phyloP scores from a whole-genome alignment of 2,797 vertebrate species.

The Clangula hyemalis region DNA sequence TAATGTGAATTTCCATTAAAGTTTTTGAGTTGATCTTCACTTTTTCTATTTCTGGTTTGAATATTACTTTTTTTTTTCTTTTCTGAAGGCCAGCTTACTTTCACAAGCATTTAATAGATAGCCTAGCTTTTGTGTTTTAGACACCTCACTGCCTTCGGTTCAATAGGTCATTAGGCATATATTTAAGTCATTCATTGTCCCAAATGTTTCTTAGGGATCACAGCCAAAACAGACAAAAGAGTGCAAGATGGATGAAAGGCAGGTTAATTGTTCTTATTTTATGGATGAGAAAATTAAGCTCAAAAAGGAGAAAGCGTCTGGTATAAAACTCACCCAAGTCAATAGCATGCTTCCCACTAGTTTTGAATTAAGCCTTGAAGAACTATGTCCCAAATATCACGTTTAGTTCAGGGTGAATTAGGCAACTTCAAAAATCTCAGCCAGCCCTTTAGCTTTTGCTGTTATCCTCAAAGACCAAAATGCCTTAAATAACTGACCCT shows the following conservation, averaged over 20 bases:
- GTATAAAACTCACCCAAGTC: background rate
- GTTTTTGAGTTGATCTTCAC: background rate
- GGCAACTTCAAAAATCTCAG: background rate
- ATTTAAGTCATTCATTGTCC: slow-evolving; percentile 31
- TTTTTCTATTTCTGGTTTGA: background rate
- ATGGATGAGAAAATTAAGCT: slow-evolving; percentile 11
- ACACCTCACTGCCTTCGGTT: background rate
- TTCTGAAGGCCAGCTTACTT: slow-evolving; percentile 14
- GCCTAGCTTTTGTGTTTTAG: background rate
- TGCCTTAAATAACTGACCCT: background rate
- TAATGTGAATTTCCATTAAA: slow-evolving; percentile 15
- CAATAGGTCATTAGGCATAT: slow-evolving; percentile 40
- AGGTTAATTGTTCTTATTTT: slow-evolving; percentile 41
- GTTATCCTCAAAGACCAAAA: background rate
- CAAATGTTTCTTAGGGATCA: background rate
- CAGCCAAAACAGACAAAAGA: slow-evolving; percentile 53
- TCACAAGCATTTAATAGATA: background rate
- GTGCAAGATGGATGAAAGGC: background rate
- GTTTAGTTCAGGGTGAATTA: background rate
- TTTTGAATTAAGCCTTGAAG: background rate
- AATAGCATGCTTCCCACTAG: background rate
- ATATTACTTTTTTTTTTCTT: background rate
- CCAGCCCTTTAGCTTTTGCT: background rate
- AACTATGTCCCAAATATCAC: background rate
- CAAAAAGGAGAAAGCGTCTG: background rate